Percentiles rank a stretch among this genome's conserved stretches.
These are phyloP conservation scores for Dromas ardeola DNA, from an alignment of 2,113 vertebrate genomes.

Conservation along the genomic window DNA sequence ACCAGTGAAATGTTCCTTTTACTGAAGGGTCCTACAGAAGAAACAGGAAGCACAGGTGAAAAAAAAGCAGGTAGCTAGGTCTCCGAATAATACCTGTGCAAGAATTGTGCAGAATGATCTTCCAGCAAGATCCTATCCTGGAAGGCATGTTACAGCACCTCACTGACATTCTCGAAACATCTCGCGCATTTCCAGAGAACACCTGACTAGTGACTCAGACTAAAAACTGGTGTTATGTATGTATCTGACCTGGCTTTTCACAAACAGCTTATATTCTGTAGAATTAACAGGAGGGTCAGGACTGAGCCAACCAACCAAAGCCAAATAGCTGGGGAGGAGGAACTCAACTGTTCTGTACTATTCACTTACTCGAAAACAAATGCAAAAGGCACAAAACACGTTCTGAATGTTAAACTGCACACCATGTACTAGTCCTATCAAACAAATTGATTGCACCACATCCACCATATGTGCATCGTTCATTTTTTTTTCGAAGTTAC, in stretches of 20 bases:
- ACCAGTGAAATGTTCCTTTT: constrained; percentile 92
- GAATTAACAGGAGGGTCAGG: neutral
- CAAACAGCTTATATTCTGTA: neutral
- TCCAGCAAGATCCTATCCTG: neutral
- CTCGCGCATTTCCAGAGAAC: neutral
- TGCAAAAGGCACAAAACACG: neutral
- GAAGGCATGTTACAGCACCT: neutral
- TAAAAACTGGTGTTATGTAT: neutral
- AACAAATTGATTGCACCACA: accelerated
- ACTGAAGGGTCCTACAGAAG: constrained; percentile 84
- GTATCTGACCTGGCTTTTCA: neutral
- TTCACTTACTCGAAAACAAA: neutral
- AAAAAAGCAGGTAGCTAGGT: neutral
- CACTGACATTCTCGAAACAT: neutral
- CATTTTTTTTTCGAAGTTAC: neutral
- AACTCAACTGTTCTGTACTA: neutral
- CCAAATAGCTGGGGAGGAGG: neutral
- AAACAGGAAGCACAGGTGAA: neutral
- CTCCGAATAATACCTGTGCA: neutral
- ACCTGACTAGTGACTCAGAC: accelerated
- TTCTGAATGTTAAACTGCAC: neutral
- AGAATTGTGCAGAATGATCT: neutral
- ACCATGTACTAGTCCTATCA: neutral
- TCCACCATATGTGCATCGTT: neutral
- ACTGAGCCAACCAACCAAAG: neutral